Base-by-base conservation (phyloP, 2,797 vertebrate species). In the Valencia hispanica region DNA sequence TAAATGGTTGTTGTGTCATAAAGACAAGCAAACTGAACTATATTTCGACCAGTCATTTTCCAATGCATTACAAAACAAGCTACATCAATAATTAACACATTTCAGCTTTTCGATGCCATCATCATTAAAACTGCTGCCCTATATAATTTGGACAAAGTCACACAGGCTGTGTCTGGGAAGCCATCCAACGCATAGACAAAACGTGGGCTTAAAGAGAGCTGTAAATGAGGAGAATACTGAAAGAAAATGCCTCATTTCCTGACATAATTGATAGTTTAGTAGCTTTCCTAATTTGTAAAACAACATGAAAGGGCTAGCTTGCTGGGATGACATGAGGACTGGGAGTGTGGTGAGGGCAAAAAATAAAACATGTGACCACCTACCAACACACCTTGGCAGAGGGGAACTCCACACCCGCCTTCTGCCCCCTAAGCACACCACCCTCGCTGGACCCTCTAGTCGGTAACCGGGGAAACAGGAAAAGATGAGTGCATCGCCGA, bases 381-480 rank as follows among this genome's bases (percentile, higher is more conserved):
- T 99, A 99, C 98, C 98, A 96, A 99, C 98, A 99, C 98, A 99
- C 97, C 98, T 99, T 98, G 98, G 98, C 96, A 99, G 98, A 97
- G 97, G 97, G 95, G 98, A 97, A 93, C 98, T 99, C 98, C 98
- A 99, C 88, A 99, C 97, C 84, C 97, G 96, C 96, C 98, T 97
- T 93, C 98, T 96, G 94, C 98, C 98, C 84, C 98, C 98, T 90
- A 99, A 96, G 95, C 98, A 99, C 89, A 97, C 97, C 95, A 99
- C 96, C 77, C 95, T 96, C 11, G 96, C 89, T 0, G 96, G 96
- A 45, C 98, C 98, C 93, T 99, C 98, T 77, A 99, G 96, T n/a
- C 98, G 96, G 91, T 99, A 99, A 71, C 98, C 98, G 0, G 98
- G 98, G 93, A 99, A 99, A 94, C 98, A 99, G 81, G 97, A 98